A percentile compares a stretch with the other conserved stretches of the same genome.
phyloP scores from a whole-genome alignment of 2,797 vertebrate species.

The Pelochelys cantorii region DNA sequence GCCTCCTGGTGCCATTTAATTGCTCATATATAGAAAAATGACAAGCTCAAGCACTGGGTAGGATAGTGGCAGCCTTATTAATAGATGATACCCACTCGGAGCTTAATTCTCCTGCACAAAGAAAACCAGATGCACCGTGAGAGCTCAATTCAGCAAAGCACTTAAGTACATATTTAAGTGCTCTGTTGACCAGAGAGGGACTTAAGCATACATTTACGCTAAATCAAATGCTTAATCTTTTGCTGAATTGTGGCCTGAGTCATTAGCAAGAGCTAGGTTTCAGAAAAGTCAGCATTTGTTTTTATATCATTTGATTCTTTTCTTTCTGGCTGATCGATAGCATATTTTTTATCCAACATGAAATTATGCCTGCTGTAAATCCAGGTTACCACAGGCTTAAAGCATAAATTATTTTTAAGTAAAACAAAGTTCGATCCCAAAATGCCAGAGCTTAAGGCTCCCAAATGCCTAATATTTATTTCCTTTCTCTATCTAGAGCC shows the following conservation, averaged over 20 bases:
- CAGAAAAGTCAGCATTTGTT: not conserved
- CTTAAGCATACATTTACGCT: not conserved
- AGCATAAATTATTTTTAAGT: not conserved
- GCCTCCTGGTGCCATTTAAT: slow-evolving; percentile 77
- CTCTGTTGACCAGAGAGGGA: not conserved
- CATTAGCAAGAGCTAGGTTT: not conserved
- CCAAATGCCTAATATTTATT: not conserved
- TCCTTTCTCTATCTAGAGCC: too few relatives aligned
- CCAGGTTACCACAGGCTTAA: not conserved
- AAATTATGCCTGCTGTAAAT: not conserved
- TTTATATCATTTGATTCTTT: not conserved
- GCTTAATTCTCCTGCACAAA: slow-evolving; percentile 60
- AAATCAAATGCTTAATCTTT: not conserved
- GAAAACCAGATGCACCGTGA: slow-evolving; percentile 56
- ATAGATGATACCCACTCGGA: slow-evolving; percentile 44
- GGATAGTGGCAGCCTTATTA: slow-evolving; percentile 70
- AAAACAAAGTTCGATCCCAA: fast-evolving
- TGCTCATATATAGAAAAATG: slow-evolving; percentile 73
- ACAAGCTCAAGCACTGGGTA: slow-evolving; percentile 70
- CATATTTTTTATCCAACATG: not conserved
- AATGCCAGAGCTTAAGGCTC: fast-evolving
- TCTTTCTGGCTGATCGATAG: not conserved
- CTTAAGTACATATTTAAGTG: not conserved
- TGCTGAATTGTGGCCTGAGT: slow-evolving; percentile 11
- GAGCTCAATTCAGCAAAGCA: not conserved